Conservation (phyloP, 2,797 vertebrate genomes). For the Squalus acanthias region DNA sequence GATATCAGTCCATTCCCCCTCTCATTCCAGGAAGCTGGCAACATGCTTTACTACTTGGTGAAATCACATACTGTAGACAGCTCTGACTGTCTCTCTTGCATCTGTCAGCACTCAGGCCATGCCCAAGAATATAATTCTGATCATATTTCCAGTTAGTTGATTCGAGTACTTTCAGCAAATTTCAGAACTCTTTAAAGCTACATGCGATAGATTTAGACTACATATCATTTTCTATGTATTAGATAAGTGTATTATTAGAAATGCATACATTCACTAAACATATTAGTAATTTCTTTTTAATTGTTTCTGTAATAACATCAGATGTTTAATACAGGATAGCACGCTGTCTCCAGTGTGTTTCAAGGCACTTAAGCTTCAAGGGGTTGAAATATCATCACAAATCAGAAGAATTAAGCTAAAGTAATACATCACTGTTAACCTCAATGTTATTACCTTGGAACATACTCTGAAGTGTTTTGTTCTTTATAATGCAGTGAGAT, state of each 20-base stretch:
- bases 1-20: slow-evolving; percentile 42
- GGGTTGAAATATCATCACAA: not conserved
- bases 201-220: not conserved
- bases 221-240: not conserved
- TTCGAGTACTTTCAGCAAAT: not conserved
- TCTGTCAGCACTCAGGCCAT: not conserved
- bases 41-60: not conserved
- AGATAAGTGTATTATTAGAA: not conserved
- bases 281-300: not conserved
- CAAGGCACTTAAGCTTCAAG: not conserved
- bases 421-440: not conserved
- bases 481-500: not conserved
- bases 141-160: not conserved
- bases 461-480: not conserved
- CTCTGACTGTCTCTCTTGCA: not conserved
- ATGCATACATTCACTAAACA: not conserved
- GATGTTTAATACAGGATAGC: not conserved
- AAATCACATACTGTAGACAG: not conserved
- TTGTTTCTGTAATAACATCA: not conserved
- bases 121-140: not conserved
- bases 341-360: not conserved
- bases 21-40: slow-evolving; percentile 3
- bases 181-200: not conserved
- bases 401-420: not conserved
- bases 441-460: not conserved